These are phyloP conservation scores for Paraplagusia blochii DNA, from an alignment of 2,113 vertebrate species.

Conservation along the genomic window DNA sequence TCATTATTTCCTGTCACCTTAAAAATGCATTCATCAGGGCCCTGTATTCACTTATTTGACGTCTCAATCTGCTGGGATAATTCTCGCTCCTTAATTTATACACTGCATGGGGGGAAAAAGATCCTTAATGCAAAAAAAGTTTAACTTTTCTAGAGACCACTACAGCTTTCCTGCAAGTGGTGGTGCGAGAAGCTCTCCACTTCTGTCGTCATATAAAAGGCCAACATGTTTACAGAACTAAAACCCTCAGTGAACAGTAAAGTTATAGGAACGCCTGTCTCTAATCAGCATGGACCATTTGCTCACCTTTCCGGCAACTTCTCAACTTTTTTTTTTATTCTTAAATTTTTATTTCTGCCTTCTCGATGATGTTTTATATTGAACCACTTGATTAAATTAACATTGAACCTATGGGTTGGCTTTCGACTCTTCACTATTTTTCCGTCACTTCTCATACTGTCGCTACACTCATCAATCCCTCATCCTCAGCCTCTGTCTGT, in stretches of 20 bases:
- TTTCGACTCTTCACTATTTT: conserved; percentile 39
- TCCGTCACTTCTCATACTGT: not conserved
- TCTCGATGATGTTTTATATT: conserved; percentile 64
- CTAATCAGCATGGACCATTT: conserved; percentile 10
- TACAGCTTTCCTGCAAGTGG: not conserved
- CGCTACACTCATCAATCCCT: not conserved
- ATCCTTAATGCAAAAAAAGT: too few relatives aligned
- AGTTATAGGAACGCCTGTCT: not conserved
- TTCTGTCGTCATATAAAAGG: conserved; percentile 1
- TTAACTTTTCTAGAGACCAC: not conserved
- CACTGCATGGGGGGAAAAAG: too few relatives aligned
- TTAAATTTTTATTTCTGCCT: conserved; percentile 14
- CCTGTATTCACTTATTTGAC: too few relatives aligned
- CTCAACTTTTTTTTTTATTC: conserved; percentile 37
- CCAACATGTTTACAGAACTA: conserved; percentile 3
- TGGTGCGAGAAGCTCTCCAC: conserved; percentile 1
- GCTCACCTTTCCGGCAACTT: conserved; percentile 18
- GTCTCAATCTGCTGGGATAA: too few relatives aligned
- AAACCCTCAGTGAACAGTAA: not conserved
- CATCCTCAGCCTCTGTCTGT: not conserved
- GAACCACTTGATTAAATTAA: conserved; percentile 63
- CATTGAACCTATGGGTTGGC: conserved; percentile 30
- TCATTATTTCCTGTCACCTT: too few relatives aligned
- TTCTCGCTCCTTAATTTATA: too few relatives aligned
- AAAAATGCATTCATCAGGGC: too few relatives aligned